Evolutionary conservation across 1,140 invertebrate species (phyloP).

Genomic region (Palaemon carinicauda): DNA sequence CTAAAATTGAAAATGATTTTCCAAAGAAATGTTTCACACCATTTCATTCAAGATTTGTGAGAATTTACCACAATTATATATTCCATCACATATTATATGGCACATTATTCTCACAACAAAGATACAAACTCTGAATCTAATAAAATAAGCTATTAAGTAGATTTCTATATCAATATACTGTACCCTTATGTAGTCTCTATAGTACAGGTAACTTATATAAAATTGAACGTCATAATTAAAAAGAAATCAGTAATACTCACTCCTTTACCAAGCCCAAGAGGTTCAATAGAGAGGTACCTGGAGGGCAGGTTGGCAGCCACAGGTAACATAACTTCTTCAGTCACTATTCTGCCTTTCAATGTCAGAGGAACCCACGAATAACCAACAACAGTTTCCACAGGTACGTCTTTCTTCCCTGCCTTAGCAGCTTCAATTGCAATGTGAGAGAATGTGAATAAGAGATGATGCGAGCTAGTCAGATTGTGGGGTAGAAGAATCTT

Average conservation of each 20-base stretch:
- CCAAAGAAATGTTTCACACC: too few relatives aligned
- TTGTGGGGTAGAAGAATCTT: conserved; percentile 84
- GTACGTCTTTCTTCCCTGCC: conserved; percentile 76
- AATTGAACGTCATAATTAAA: conserved; percentile 64
- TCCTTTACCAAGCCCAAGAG: conserved; percentile 87
- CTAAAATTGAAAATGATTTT: too few relatives aligned
- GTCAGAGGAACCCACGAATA: conserved; percentile 90
- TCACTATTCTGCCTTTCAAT: conserved; percentile 77
- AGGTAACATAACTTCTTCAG: conserved; percentile 79
- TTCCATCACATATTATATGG: too few relatives aligned
- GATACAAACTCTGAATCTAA: too few relatives aligned
- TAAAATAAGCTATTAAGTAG: too few relatives aligned
- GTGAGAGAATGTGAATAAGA: conserved; percentile 89
- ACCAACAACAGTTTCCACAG: conserved; percentile 86
- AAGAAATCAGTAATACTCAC: conserved; percentile 69
- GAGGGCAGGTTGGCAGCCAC: conserved; percentile 85
- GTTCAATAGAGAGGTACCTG: conserved; percentile 87
- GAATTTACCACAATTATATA: too few relatives aligned
- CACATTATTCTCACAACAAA: too few relatives aligned
- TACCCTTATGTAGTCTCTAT: too few relatives aligned
- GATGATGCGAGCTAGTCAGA: conserved; percentile 79
- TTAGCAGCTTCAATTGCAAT: conserved; percentile 74
- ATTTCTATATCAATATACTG: too few relatives aligned
- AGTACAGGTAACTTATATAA: too few relatives aligned
- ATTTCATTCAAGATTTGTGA: neutral